These are phyloP conservation scores for Stenotaenia linearis DNA, from an alignment of 2,888 invertebrate genomes.

Conservation along the genomic window DNA sequence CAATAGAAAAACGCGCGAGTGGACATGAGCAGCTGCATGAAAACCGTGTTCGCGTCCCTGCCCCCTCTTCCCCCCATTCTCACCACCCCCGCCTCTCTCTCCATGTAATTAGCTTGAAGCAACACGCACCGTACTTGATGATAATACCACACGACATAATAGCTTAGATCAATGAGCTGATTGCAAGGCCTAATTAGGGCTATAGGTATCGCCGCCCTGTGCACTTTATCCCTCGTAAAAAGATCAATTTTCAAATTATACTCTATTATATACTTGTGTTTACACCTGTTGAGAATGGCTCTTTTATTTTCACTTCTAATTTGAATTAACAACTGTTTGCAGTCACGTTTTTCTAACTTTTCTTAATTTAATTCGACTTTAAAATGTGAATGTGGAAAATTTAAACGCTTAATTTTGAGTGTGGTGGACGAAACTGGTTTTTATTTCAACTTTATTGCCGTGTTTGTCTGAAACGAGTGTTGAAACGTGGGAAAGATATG, in stretches of 20 bases:
- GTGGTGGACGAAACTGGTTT: no score
- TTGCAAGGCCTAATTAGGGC: slow-evolving; percentile 24
- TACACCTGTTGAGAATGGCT: background rate
- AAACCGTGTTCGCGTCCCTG: background rate
- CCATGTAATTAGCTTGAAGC: slow-evolving; percentile 19
- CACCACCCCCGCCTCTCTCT: background rate
- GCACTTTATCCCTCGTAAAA: background rate
- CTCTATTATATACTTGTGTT: background rate
- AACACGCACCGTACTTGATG: slow-evolving; percentile 24
- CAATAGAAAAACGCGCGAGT: slow-evolving; percentile 2
- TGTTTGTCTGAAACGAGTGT: no score
- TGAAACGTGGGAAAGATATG: no score
- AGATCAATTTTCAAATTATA: background rate
- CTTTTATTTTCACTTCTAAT: background rate
- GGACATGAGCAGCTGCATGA: slow-evolving; percentile 21
- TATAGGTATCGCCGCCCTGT: slow-evolving; percentile 8
- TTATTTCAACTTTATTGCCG: no score
- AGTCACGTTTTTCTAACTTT: no score
- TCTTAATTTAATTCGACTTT: no score
- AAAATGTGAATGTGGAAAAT: no score
- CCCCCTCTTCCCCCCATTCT: background rate
- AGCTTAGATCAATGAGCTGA: slow-evolving; percentile 21
- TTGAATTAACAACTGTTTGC: no score
- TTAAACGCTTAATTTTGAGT: no score
- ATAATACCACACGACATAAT: slow-evolving; percentile 26